Base-by-base conservation (phyloP, 2,113 vertebrate species). In the Chionodraco myersi region DNA sequence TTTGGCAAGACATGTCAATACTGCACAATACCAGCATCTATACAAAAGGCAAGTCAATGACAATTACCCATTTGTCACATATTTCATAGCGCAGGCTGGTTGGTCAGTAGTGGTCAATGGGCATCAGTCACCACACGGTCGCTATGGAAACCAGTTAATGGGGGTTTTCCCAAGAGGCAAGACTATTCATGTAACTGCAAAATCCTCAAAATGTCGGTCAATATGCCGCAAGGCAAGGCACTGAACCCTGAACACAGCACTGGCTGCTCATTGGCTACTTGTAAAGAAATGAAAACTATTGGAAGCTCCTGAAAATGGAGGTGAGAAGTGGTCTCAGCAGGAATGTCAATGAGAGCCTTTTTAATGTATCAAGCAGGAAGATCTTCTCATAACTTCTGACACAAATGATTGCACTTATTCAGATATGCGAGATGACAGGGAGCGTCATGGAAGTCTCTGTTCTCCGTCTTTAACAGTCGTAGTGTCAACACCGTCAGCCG, bases 101-200 rank as follows among this genome's bases (percentile, higher is more conserved):
- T 59, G 84, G 83, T 88, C 86, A 88, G 79, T 85, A 81, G 89
- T 90, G 74, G 51, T 80, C 77, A 49, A 47, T 5, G 16, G 60
- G 18, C 21, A 34, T 61, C 57, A 41, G 26, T 54, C 4, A 53
- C 14, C 53, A 23, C 59, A 13, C 2, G 18, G 14, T 66, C 52
- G 4, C 62, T 18, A 62, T 41, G 47, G 60, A 44, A 77, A 62
- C 48, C 59, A 54, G 67, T 58, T 41, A 30, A 1, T 54, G 51
- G 2, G 10, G 58, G 47, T 13, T 68, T 58, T 68, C n/a, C 44
- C n/a, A 52, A 75, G 54, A 57, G 77, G 52, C 62, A 80, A 60
- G 18, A 59, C 36, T 16, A 10, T 21, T 73, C 59, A 45, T 21
- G 4, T 2, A 16, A 21, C 54, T 44, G n/a, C 23, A 65, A 47